Percentiles rank a stretch among this genome's conserved stretches.
phyloP scores from a whole-genome alignment of 2,888 invertebrate genomes.

The Lithophane leautieri region DNA sequence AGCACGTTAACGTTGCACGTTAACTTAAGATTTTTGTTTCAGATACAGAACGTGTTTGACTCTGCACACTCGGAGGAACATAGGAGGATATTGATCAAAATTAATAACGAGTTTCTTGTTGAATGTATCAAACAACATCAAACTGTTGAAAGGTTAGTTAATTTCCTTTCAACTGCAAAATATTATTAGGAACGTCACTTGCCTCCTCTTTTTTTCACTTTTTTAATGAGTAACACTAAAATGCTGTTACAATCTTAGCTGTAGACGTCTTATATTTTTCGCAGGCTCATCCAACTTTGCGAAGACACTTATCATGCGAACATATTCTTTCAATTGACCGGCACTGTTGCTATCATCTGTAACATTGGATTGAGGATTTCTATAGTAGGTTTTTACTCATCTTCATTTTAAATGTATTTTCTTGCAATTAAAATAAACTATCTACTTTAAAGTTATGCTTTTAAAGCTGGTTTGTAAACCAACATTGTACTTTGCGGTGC shows the following conservation, averaged over 20 bases:
- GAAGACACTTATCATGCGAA: constrained; percentile 87
- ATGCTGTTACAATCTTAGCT: background rate
- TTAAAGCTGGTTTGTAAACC: too few species aligned
- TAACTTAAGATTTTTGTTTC: constrained; percentile 32
- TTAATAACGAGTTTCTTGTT: constrained; percentile 74
- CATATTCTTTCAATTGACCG: constrained; percentile 89
- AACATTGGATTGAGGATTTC: constrained; percentile 84
- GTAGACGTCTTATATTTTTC: constrained; percentile 38
- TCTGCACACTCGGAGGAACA: constrained; percentile 60
- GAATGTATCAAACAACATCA: constrained; percentile 84
- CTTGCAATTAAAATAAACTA: background rate
- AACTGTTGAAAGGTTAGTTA: constrained; percentile 76
- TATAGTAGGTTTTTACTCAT: constrained; percentile 73
- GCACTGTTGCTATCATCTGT: constrained; percentile 86
- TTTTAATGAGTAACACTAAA: background rate
- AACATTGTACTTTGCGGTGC: too few species aligned
- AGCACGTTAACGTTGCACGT: too few species aligned
- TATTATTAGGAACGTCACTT: background rate
- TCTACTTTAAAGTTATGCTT: background rate
- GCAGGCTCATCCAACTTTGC: constrained; percentile 84
- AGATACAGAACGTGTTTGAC: constrained; percentile 74
- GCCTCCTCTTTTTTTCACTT: background rate
- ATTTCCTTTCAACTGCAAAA: background rate
- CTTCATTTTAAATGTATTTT: background rate
- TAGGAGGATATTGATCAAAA: constrained; percentile 58